These are phyloP conservation scores for Elgaria multicarinata DNA, from an alignment of 2,113 vertebrate species.

Conservation along the genomic window DNA sequence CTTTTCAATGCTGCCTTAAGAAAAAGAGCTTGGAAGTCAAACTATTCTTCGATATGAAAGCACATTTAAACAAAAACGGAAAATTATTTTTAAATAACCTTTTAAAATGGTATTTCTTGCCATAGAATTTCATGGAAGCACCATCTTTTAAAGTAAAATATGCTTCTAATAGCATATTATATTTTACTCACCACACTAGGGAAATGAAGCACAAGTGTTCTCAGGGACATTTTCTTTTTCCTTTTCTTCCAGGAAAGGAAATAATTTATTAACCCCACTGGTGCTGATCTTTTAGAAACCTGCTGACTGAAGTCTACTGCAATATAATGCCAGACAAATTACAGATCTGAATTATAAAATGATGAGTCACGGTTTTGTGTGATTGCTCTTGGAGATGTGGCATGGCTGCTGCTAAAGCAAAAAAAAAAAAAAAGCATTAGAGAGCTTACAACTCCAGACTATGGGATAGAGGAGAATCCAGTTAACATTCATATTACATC, in stretches of 20 bases:
- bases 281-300: constrained; percentile 27
- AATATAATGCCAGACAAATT: constrained; percentile 25
- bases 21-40: constrained; percentile 9
- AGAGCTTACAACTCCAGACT: constrained; percentile 49
- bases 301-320: constrained; percentile 19
- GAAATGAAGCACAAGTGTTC: constrained; percentile 12
- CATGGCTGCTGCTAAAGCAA: constrained; percentile 41
- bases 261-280: constrained; percentile 43
- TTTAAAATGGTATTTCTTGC: constrained; percentile 30
- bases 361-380: constrained; percentile 8
- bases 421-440: constrained; percentile 32
- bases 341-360: constrained; percentile 36
- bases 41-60: constrained; percentile 41
- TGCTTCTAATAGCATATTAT: constrained; percentile 28
- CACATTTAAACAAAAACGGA: constrained; percentile 26
- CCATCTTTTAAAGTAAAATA: not conserved
- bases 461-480: not conserved
- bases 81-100: constrained; percentile 25
- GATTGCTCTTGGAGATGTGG: constrained; percentile 49
- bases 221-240: not conserved
- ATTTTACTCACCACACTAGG: constrained; percentile 8
- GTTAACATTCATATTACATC: not conserved
- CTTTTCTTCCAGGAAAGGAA: not conserved
- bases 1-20: constrained; percentile 15
- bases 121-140: not conserved